Conservation (phyloP, 2,888 invertebrate species). For the Scaptomyza parva region DNA sequence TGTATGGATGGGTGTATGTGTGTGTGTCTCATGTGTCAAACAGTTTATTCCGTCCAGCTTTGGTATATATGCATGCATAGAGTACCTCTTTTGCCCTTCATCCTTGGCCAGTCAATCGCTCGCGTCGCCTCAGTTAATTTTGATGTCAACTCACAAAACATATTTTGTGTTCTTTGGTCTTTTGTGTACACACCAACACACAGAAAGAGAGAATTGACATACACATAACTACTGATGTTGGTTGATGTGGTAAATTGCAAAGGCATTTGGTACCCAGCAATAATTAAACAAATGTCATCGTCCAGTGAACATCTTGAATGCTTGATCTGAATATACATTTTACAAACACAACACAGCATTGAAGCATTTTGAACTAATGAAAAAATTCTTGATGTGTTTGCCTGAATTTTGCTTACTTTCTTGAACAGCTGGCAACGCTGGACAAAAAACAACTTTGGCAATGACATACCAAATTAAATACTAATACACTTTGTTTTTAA, state of each 20-base stretch:
- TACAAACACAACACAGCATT: conserved; percentile 12
- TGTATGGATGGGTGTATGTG: conserved; percentile 18
- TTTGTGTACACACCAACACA: conserved; percentile 57
- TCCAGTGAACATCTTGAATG: conserved; percentile 30
- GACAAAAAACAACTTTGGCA: not conserved
- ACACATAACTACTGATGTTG: not conserved
- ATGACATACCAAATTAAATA: conserved; percentile 3
- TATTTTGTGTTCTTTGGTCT: conserved; percentile 55
- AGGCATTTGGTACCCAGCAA: conserved; percentile 7
- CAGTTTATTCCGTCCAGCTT: conserved; percentile 56
- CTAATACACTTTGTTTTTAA: conserved; percentile 62
- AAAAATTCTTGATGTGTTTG: not conserved
- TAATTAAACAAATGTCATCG: not conserved
- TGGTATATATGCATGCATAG: not conserved
- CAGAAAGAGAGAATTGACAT: conserved; percentile 14
- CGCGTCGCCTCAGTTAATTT: conserved; percentile 69
- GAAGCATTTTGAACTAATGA: not conserved
- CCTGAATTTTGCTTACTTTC: not conserved
- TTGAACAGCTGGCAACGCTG: not conserved
- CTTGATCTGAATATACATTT: not conserved
- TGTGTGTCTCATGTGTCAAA: conserved; percentile 60
- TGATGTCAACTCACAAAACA: conserved; percentile 70
- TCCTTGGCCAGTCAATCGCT: conserved; percentile 57
- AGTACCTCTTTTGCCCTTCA: conserved; percentile 23
- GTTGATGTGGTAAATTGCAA: not conserved